Evolutionary conservation across 2,113 vertebrate species (phyloP), one percentile per base, ranked within the genome.

Genomic region (Malaclemys terrapin): DNA sequence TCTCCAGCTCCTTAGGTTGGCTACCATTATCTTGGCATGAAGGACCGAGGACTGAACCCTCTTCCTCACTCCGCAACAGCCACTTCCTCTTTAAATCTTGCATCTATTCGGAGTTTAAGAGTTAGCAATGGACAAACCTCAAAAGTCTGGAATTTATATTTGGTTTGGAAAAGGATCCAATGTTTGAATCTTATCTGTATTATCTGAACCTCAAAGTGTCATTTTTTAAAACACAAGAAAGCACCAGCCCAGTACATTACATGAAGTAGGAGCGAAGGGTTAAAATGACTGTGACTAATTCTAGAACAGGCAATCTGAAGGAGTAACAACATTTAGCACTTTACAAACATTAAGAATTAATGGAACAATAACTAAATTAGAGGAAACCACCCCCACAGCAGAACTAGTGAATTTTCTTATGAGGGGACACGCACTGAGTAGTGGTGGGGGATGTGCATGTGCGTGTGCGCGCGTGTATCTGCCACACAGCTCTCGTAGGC

Each of bases 381-480:
- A 27, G 85, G 47, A 90, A 84, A 89, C 53, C 1, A 91, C 52
- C 80, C 56, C 52, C 42, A 47, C 1, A 42, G 24, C 31, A 89
- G 69, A 93, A 72, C n/a, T 29, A 31, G 45, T 47, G 87, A 42
- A 49, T 8, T 6, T 5, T 54, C 87, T 85, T 72, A 57, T 2
- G 52, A 89, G 6, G 9, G 35, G 0, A 0, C 7, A 56, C 8
- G 13, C 80, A 24, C 19, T 5, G 7, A 54, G 35, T 42, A 38
- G 29, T 22, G 53, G 13, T 57, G 31, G 1, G 9, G 31, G 82
- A 53, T 54, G 47, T 8, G 6, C 1, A 0, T 0, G 14, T 31
- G 62, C n/a, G 27, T 53, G 47, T 8, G 6, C 1, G 0, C 0
- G 14, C 31, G 62, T 42, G 27, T 0, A 0, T 11, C 54, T 59